Base-by-base conservation (phyloP, 2,888 invertebrate species). In the Agrochola lota region DNA sequence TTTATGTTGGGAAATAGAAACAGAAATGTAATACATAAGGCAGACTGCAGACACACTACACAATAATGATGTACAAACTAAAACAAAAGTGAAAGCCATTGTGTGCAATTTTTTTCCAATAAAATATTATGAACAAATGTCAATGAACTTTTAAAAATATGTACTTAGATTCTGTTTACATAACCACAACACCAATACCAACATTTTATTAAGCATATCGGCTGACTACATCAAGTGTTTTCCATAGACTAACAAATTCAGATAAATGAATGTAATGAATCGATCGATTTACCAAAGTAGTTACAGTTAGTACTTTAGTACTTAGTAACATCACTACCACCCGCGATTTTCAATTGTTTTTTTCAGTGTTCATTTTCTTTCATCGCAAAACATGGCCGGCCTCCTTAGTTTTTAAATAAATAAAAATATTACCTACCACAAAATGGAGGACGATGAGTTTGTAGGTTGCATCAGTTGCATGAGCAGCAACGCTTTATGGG, bases 401-500 rank as follows among this genome's bases (percentile, higher is more conserved):
- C 91, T 92, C 90, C 86, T 91, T 92, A 81, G 89, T 86, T 82
- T 88, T 74, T 80, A 72, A 85, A 80, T 78, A 81, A 84, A 88
- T 81, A 84, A 85, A 86, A 88, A 85, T 81, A 81, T 71, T 35
- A 46, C 15, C 9, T 67, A 84, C 79, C 82, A 83, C 89, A 91
- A 91, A 89, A 94, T 94, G 93, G 94, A 93, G 92, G 95, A 95
- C 88, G 95, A 95, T 83, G 95, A 95, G 90, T 95, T 95, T 91
- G 92, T 95, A 95, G 96, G 96, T 96, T 96, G 96, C 88, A 95
- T 96, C 92, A 94, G 95, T 92, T 96, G 96, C 92, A 95, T 95
- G 95, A 93, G 94, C 91, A 94, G 95, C 74, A 95, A 91, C 78
- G 94, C 96, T 94, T 95, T 96, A 93, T 94, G 94, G 94, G 94